Evolutionary conservation across 2,888 invertebrate species (phyloP), one percentile per base, ranked within the genome.

Genomic region (Phengaris alcon): DNA sequence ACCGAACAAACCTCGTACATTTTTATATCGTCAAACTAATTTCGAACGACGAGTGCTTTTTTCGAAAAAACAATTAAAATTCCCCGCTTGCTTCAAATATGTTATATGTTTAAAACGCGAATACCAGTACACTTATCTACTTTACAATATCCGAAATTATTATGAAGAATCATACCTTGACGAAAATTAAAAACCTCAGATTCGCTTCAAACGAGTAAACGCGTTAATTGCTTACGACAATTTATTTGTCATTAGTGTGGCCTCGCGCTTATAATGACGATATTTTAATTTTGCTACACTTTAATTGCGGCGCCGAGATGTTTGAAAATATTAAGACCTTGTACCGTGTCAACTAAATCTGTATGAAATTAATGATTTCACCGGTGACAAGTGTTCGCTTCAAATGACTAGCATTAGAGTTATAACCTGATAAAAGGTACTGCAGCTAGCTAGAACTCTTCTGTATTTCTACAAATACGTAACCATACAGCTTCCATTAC

Each of bases 201-300:
- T 81, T 78, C 79, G 77, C 86, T 88, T 90, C 87, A 86, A 89
- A 88, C 88, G 86, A 84, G 85, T 84, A 81, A 81, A 82, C 82
- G 82, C 83, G 88, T 88, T 93, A 92, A 92, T 92, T 92, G 90
- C 87, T 84, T 87, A 83, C 86, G 91, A 92, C 93, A 93, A 93
- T 93, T 93, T 93, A 93, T 93, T 92, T 92, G 90, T 87, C 93
- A 92, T 93, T 92, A 92, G 84, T 81, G 64, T 64, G 64, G 64
- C 64, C 64, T 64, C 64, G 35, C 6, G 35, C 35, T 64, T 64
- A 82, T 84, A 82, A 84, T 85, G 82, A 83, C 85, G 85, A 88
- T 91, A 91, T 91, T 91, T 91, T 92, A 92, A 93, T 93, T 93
- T 90, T 84, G 88, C 90, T 91, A 91, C 91, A 90, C 89, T 92